Percentiles rank a stretch among this genome's conserved stretches.
Evolutionary conservation across 2,113 vertebrate species (phyloP).

Genomic region (Laterallus jamaicensis): DNA sequence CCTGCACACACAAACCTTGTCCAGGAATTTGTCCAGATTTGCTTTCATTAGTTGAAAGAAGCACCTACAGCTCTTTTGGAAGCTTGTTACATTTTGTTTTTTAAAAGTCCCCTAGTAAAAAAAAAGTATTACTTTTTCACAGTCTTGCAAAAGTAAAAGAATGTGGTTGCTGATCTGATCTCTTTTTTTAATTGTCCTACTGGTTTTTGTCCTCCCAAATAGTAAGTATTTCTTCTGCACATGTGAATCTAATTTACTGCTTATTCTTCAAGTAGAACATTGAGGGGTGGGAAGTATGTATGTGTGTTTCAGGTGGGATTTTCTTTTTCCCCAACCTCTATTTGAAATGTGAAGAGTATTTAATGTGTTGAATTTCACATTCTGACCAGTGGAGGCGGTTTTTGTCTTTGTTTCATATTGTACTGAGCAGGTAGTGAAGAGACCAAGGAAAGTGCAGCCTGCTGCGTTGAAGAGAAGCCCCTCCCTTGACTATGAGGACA

Average conservation of each 20-base stretch:
- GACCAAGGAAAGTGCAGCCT: slow-evolving; percentile 85
- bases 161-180: background rate
- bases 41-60: background rate
- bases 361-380: background rate
- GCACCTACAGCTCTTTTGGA: background rate
- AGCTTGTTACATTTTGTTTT: background rate
- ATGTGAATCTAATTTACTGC: background rate
- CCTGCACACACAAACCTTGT: background rate
- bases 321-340: background rate
- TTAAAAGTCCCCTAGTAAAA: background rate
- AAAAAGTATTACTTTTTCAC: background rate
- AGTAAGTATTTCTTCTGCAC: background rate
- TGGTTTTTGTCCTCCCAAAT: background rate
- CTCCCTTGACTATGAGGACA: slow-evolving; percentile 78
- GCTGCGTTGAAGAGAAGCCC: slow-evolving; percentile 74
- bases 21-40: background rate
- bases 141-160: background rate
- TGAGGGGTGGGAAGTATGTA: background rate
- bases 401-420: background rate
- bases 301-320: too few species aligned
- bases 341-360: background rate
- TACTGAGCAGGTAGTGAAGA: slow-evolving; percentile 85
- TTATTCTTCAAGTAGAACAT: background rate
- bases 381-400: background rate
- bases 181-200: background rate